phyloP scores from a whole-genome alignment of 2,113 vertebrate species.

The Mesoclemmys tuberculata region DNA sequence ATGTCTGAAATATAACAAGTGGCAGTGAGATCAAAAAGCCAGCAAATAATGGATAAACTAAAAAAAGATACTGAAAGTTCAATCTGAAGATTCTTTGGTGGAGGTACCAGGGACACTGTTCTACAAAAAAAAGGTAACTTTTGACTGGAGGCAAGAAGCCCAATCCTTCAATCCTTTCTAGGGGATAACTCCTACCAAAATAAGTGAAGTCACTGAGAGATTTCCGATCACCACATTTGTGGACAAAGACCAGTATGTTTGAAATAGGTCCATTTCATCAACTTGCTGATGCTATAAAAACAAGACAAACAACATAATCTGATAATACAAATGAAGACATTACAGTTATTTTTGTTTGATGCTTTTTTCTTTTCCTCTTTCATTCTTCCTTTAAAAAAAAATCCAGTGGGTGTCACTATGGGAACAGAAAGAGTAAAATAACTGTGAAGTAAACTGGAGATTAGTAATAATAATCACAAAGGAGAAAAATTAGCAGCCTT shows the following conservation, averaged over 20 bases:
- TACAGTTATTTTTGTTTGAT: not conserved
- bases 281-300: not conserved
- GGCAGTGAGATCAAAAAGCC: not conserved
- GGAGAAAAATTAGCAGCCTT: conserved; percentile 23
- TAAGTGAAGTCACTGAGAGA: not conserved
- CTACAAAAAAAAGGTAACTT: not conserved
- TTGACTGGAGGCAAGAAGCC: not conserved
- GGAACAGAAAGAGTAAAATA: conserved; percentile 21
- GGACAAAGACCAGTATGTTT: not conserved
- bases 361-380: accelerated
- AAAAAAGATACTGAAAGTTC: not conserved
- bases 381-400: not conserved
- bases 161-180: not conserved
- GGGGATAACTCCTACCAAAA: not conserved
- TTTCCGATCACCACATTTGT: not conserved
- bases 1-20: not conserved
- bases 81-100: not conserved
- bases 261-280: not conserved
- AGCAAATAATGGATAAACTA: not conserved
- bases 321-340: not conserved
- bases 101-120: not conserved
- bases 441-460: not conserved
- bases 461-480: conserved; percentile 14
- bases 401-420: not conserved
- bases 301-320: not conserved